Conservation (phyloP, 2,113 vertebrate genomes). For the Hassar affinis region DNA sequence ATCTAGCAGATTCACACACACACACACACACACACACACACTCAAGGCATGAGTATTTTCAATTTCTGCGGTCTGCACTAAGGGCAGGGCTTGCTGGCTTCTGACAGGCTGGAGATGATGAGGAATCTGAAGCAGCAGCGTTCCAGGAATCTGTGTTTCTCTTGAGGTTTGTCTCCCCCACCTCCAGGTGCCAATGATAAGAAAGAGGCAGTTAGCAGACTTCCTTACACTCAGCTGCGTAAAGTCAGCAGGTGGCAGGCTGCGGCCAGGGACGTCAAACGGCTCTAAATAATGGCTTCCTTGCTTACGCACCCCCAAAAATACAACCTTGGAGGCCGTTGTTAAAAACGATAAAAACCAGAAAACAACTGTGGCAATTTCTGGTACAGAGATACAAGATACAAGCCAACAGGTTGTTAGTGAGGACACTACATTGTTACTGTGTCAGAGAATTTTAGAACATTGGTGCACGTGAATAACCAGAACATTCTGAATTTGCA, state of each 20-base stretch:
- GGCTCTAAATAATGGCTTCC: slow-evolving; percentile 55
- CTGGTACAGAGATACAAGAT: neutral
- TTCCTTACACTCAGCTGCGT: slow-evolving; percentile 73
- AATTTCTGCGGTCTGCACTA: slow-evolving; percentile 59
- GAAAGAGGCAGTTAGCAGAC: slow-evolving; percentile 72
- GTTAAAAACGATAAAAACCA: neutral
- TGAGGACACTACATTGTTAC: neutral
- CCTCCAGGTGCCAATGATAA: slow-evolving; percentile 60
- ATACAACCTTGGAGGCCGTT: neutral
- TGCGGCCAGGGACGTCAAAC: slow-evolving; percentile 59
- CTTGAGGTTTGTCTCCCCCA: slow-evolving; percentile 67
- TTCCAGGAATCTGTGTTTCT: slow-evolving; percentile 69
- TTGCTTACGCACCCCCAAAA: slow-evolving; percentile 30
- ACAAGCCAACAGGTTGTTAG: neutral
- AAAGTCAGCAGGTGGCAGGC: slow-evolving; percentile 68
- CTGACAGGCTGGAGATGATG: slow-evolving; percentile 60
- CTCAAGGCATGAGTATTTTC: slow-evolving; percentile 43
- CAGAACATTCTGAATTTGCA: neutral
- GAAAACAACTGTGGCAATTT: neutral
- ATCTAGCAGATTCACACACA: slow-evolving; percentile 8
- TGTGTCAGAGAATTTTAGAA: neutral
- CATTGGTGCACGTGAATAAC: neutral
- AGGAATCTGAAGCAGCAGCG: slow-evolving; percentile 52
- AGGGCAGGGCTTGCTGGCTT: slow-evolving; percentile 50
- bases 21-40: neutral